A percentile compares a stretch with the other conserved stretches of the same genome.
Conservation (phyloP, 2,797 vertebrate genomes). For the Luscinia megarhynchos region DNA sequence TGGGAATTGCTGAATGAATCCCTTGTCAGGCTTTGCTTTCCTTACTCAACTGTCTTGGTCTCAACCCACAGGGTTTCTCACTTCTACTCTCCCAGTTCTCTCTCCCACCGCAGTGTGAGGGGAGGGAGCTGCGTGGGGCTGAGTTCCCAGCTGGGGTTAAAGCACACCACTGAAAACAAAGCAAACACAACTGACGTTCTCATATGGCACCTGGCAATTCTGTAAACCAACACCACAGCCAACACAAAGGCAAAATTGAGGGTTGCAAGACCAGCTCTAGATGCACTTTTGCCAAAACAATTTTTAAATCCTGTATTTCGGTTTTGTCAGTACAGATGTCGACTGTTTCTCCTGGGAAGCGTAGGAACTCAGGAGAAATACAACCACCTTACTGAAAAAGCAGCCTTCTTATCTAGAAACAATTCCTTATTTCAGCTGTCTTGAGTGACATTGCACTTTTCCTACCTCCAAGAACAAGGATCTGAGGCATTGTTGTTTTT, state of each 20-base stretch:
- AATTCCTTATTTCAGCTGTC: neutral
- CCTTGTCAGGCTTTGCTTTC: neutral
- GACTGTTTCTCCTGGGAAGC: neutral
- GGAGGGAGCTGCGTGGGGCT: neutral
- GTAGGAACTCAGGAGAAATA: neutral
- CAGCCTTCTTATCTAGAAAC: neutral
- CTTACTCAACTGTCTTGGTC: neutral
- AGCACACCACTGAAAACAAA: neutral
- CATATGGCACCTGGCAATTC: no score
- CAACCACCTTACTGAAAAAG: neutral
- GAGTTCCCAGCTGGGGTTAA: neutral
- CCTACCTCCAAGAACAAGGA: neutral
- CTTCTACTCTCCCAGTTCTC: neutral
- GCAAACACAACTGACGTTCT: neutral
- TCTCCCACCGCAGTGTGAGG: no score
- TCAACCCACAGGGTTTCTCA: neutral
- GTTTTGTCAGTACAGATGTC: neutral
- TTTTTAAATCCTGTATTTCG: neutral
- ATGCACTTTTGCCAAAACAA: neutral
- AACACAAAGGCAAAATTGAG: neutral
- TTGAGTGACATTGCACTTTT: neutral
- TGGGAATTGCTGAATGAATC: neutral
- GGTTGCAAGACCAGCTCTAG: neutral
- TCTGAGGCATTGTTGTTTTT: neutral
- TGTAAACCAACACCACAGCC: neutral